These are phyloP conservation scores for Ernsta delagoae DNA, from an alignment of 2,888 invertebrate species.

Conservation along the genomic window DNA sequence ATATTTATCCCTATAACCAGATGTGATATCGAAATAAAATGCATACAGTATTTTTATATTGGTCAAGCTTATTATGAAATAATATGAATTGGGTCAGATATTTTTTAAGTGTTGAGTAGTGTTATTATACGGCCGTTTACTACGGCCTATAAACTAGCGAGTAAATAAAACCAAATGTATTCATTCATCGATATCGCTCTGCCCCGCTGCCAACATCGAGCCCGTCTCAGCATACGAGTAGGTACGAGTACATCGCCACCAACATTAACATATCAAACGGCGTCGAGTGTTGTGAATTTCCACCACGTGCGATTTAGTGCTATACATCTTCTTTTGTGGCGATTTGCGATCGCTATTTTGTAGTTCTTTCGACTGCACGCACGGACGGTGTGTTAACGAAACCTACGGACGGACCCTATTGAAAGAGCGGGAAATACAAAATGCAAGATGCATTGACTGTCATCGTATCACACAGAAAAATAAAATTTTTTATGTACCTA, in stretches of 20 bases:
- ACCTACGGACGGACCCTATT: neutral
- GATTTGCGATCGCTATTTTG: slow-evolving; percentile 26
- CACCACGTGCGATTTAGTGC: slow-evolving; percentile 50
- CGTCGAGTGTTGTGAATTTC: slow-evolving; percentile 67
- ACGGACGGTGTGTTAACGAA: slow-evolving; percentile 16
- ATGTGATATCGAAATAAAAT: slow-evolving; percentile 8
- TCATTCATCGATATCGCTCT: slow-evolving; percentile 5
- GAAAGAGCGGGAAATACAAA: neutral
- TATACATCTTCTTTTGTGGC: slow-evolving; percentile 29
- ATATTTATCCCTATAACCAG: neutral
- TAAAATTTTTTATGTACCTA: no score
- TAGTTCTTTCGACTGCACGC: neutral
- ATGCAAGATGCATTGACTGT: neutral
- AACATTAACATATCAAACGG: slow-evolving; percentile 82
- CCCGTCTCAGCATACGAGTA: no score
- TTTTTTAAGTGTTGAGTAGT: no score
- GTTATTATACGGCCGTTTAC: no score
- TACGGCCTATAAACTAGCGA: no score
- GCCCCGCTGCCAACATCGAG: slow-evolving; percentile 1
- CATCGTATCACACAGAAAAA: no score
- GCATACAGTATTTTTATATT: no score
- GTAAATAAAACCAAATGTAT: neutral
- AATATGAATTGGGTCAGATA: no score
- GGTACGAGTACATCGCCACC: slow-evolving; percentile 67
- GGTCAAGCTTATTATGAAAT: no score